Evolutionary conservation across 2,888 invertebrate genomes (phyloP), one percentile per base, ranked within the genome.

Genomic region (Rhingia rostrata): DNA sequence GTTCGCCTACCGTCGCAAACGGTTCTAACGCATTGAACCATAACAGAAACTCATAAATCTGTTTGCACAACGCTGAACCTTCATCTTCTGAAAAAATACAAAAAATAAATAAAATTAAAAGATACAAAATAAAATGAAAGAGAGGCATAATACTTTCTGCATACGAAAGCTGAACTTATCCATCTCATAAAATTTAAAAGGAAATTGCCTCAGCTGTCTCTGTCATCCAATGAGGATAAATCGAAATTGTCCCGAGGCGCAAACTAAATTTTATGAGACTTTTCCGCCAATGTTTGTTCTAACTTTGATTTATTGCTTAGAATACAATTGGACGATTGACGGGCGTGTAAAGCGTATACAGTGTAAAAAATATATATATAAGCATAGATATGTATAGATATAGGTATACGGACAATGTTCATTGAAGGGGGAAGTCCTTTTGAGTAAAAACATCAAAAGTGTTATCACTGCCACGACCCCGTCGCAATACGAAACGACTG

Each of bases 31-130:
- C 66, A 82, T 77, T 73, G 51, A 63, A 61, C 72, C 37, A 67
- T 77, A 83, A 82, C 72, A 39, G 64, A 72, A 72, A 51, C 72
- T 61, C 70, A 78, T 83, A 83, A 78, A 83, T 82, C 66, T 56
- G 63, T 58, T 63, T 56, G 45, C 80, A 63, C 47, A 49, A 4
- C 10, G 56, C 67, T 12, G 14, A 49, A 37, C 6, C 54, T 39
- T 33, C 66, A 43, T 5, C 43, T n/a, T 41, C 22, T 43, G 43
- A 5, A 54, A 53, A 32, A 33, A 54, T 6, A 49, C 12, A 49
- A 47, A 47, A 49, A 14, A 14, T n/a, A 49, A 66, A 7, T 30
- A 37, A 63, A 64, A 54, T 45, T 56, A 64, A 72, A 63, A 73
- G 61, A 63, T 54, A 54, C 45, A 47, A 37, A 22, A 14, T 12